These are phyloP conservation scores for Troglohyphantes excavatus DNA, from an alignment of 2,888 invertebrate genomes.

Conservation along the genomic window DNA sequence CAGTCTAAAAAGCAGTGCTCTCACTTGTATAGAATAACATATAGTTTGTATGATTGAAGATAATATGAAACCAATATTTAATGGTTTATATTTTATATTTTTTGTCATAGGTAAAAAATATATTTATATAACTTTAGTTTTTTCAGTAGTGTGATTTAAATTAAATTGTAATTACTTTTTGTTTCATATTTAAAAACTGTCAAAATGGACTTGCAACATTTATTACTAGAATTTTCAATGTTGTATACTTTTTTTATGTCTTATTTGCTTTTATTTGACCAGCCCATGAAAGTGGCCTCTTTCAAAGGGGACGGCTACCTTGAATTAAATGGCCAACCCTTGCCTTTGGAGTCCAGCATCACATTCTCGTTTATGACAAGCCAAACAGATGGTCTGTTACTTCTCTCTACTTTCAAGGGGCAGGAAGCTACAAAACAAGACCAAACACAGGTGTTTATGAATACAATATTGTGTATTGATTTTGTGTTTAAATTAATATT, in stretches of 20 bases:
- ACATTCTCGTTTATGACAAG: slow-evolving; percentile 90
- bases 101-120: no score
- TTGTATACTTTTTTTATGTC: no score
- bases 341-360: slow-evolving; percentile 87
- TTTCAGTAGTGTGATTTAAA: no score
- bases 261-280: no score
- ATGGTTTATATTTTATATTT: no score
- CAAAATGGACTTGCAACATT: not conserved
- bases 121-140: no score
- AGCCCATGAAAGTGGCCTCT: slow-evolving; percentile 88
- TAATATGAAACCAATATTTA: no score
- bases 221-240: no score
- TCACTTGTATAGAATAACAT: no score
- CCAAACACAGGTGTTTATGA: slow-evolving; percentile 55
- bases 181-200: not conserved
- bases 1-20: no score
- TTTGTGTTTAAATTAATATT: no score
- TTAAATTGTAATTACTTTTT: not conserved
- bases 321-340: slow-evolving; percentile 88
- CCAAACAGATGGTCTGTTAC: slow-evolving; percentile 87
- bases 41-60: no score
- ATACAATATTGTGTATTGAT: not conserved
- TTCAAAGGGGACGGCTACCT: slow-evolving; percentile 91
- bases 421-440: slow-evolving; percentile 26
- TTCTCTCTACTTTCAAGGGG: slow-evolving; percentile 84